Conservation (phyloP, 2,113 vertebrate species). For the Excalfactoria chinensis region DNA sequence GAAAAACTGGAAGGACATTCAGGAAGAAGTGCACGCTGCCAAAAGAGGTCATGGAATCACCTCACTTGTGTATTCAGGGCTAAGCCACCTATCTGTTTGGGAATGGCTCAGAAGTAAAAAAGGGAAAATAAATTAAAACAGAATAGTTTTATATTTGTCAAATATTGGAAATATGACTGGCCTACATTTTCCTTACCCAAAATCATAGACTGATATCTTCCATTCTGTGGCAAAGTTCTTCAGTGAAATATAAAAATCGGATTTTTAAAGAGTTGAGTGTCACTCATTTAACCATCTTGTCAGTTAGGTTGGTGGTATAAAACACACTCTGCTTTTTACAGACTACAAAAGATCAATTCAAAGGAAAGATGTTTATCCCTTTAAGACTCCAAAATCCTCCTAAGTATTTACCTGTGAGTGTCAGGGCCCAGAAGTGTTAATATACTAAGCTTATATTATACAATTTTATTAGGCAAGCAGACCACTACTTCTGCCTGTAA, state of each 20-base stretch:
- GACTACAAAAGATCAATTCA: neutral
- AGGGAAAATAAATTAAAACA: too few relatives aligned
- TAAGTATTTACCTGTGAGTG: neutral
- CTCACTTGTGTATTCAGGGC: slow-evolving; percentile 3
- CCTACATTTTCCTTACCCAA: neutral
- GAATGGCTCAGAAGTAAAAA: neutral
- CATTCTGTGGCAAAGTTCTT: neutral
- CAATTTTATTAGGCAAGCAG: slow-evolving; percentile 43
- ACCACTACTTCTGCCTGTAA: slow-evolving; percentile 25
- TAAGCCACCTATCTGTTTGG: slow-evolving; percentile 56
- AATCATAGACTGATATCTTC: neutral
- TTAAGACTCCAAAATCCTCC: neutral
- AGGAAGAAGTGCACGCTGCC: neutral
- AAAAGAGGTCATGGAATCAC: slow-evolving; percentile 51
- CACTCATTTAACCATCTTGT: neutral
- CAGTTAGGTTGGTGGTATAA: neutral
- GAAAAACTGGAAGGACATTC: neutral
- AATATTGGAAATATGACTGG: neutral
- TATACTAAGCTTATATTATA: slow-evolving; percentile 21
- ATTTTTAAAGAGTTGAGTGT: neutral
- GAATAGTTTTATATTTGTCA: neutral
- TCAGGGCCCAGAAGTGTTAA: neutral
- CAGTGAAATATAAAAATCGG: neutral
- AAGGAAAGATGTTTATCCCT: neutral
- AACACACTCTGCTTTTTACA: neutral